Conservation (phyloP, 2,888 invertebrate genomes). For the Doris montereyensis region DNA sequence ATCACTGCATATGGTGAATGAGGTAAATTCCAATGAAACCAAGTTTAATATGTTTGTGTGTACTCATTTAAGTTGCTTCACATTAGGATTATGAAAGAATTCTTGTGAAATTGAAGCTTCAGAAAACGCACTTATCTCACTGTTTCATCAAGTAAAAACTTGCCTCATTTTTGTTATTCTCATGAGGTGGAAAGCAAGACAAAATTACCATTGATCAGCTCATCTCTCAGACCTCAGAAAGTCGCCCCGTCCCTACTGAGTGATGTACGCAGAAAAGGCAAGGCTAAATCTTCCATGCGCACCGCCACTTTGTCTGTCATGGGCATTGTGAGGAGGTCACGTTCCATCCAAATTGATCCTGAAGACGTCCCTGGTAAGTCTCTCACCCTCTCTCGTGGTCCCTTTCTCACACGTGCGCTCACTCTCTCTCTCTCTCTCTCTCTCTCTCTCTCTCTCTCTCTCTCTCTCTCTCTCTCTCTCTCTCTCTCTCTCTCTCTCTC, state of each 20-base stretch:
- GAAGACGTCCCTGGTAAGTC: conserved; percentile 70
- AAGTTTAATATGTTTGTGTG: no score
- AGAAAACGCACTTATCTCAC: no score
- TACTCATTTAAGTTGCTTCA: no score
- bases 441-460: neutral
- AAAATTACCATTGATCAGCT: conserved; percentile 54
- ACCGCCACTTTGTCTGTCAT: conserved; percentile 76
- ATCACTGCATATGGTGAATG: no score
- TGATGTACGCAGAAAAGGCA: conserved; percentile 49
- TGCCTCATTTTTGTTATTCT: neutral
- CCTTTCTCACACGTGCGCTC: neutral
- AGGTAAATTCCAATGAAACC: no score
- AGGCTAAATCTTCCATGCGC: conserved; percentile 22
- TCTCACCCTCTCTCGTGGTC: neutral
- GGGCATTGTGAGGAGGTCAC: conserved; percentile 93
- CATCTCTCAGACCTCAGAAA: conserved; percentile 48
- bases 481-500: neutral
- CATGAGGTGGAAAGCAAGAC: conserved; percentile 39
- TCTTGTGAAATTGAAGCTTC: no score
- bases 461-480: neutral
- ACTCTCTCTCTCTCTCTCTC: neutral
- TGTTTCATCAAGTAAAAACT: neutral
- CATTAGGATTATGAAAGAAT: no score
- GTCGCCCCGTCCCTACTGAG: conserved; percentile 56
- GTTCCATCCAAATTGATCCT: conserved; percentile 88